Percentiles rank a stretch among this genome's conserved stretches.
These are phyloP conservation scores for Oncorhynchus masou DNA, from an alignment of 2,113 vertebrate genomes.

Conservation along the genomic window DNA sequence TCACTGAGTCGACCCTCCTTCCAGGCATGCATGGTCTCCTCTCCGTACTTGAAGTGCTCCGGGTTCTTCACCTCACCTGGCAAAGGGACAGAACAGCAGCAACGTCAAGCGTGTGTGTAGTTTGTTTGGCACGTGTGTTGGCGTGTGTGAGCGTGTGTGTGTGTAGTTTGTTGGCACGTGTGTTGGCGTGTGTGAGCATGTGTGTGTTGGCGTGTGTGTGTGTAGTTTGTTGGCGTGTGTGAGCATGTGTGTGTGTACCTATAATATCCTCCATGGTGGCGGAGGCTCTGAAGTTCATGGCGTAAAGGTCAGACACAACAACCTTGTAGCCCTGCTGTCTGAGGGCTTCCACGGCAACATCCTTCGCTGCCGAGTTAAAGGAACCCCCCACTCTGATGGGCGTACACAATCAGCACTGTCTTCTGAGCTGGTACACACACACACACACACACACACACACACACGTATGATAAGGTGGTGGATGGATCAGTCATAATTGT, in stretches of 20 bases:
- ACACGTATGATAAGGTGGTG: background rate
- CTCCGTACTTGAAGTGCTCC: slow-evolving; percentile 68
- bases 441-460: slow-evolving; percentile 5
- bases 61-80: slow-evolving; percentile 72
- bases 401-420: slow-evolving; percentile 64
- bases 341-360: slow-evolving; percentile 65
- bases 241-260: slow-evolving; percentile 38
- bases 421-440: slow-evolving; percentile 49
- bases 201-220: background rate
- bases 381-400: slow-evolving; percentile 73
- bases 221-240: background rate
- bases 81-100: background rate
- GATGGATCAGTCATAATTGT: background rate
- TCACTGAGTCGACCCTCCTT: slow-evolving; percentile 72
- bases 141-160: background rate
- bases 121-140: background rate
- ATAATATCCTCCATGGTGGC: slow-evolving; percentile 63
- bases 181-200: background rate
- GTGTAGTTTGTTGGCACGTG: background rate
- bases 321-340: slow-evolving; percentile 70
- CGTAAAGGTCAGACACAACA: slow-evolving; percentile 77
- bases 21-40: slow-evolving; percentile 69
- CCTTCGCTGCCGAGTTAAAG: slow-evolving; percentile 77
- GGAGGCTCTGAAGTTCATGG: slow-evolving; percentile 63
- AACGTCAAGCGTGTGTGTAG: background rate